Percentiles rank a stretch among this genome's conserved stretches.
These are phyloP conservation scores for Hyles vespertilio DNA, from an alignment of 1,140 invertebrate genomes.

Conservation along the genomic window DNA sequence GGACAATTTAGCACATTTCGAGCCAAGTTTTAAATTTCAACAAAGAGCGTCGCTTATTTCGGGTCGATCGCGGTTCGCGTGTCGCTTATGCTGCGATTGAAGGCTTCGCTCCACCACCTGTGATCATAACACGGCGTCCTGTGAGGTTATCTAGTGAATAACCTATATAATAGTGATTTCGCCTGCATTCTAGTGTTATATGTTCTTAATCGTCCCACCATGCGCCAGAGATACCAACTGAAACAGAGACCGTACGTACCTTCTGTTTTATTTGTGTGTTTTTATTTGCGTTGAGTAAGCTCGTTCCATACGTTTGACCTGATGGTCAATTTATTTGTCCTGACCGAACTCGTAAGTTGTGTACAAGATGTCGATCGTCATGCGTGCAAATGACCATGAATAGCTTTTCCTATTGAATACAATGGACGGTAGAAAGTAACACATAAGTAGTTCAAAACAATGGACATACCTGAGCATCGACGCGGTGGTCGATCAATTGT, in stretches of 20 bases:
- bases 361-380: constrained; percentile 17
- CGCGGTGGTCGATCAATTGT: constrained; percentile 29
- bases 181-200: constrained; percentile 23
- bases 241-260: constrained; percentile 67
- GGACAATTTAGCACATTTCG: constrained; percentile 41
- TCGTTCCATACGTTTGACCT: constrained; percentile 21
- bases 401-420: constrained; percentile 31
- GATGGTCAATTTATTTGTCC: constrained; percentile 19
- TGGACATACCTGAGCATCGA: constrained; percentile 44
- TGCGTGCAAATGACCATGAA: constrained; percentile 24
- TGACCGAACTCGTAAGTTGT: constrained; percentile 24
- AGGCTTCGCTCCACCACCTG: constrained; percentile 16
- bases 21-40: constrained; percentile 35
- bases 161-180: constrained; percentile 43
- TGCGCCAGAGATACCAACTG: constrained; percentile 70
- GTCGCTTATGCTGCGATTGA: constrained; percentile 14
- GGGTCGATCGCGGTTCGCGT: constrained; percentile 21
- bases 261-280: too few relatives aligned
- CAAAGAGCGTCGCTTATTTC: constrained; percentile 23
- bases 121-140: constrained; percentile 24
- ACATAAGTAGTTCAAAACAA: constrained; percentile 43
- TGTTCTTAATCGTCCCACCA: constrained; percentile 30
- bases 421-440: constrained; percentile 49
- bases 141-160: constrained; percentile 37
- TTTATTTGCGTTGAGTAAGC: constrained; percentile 15